phyloP scores from a whole-genome alignment of 2,888 invertebrate genomes.

The Oscheius sp. region DNA sequence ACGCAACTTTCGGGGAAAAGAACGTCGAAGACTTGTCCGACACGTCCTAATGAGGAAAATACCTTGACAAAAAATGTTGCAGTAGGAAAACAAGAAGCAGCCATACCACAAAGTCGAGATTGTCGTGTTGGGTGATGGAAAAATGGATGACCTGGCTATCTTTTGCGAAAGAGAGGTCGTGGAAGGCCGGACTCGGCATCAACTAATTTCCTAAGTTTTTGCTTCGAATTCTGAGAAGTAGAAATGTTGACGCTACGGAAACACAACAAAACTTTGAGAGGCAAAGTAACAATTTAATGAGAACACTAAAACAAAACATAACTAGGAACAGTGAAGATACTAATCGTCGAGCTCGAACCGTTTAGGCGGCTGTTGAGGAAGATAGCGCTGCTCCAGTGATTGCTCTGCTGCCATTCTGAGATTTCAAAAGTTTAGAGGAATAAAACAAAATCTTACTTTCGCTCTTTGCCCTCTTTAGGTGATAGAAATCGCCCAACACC shows the following conservation, averaged over 20 bases:
- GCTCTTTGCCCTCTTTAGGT: conserved; percentile 57
- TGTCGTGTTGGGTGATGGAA: conserved; percentile 57
- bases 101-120: conserved; percentile 56
- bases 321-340: conserved; percentile 11
- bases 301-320: not conserved
- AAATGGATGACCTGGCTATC: conserved; percentile 50
- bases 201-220: not conserved
- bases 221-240: too few species aligned
- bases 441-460: conserved; percentile 40
- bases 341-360: conserved; percentile 61
- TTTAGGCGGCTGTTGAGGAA: conserved; percentile 36
- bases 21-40: conserved; percentile 64
- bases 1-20: conserved; percentile 55
- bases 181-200: conserved; percentile 43
- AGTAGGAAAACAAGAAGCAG: not conserved
- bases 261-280: too few species aligned
- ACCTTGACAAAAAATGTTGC: conserved; percentile 29
- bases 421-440: not conserved
- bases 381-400: conserved; percentile 44
- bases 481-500: conserved; percentile 56
- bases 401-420: conserved; percentile 54
- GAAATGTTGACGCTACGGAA: too few species aligned
- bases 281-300: conserved; percentile 15
- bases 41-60: conserved; percentile 56
- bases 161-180: conserved; percentile 57